Conservation (phyloP, 2,113 vertebrate species). For the Alosa alosa region DNA sequence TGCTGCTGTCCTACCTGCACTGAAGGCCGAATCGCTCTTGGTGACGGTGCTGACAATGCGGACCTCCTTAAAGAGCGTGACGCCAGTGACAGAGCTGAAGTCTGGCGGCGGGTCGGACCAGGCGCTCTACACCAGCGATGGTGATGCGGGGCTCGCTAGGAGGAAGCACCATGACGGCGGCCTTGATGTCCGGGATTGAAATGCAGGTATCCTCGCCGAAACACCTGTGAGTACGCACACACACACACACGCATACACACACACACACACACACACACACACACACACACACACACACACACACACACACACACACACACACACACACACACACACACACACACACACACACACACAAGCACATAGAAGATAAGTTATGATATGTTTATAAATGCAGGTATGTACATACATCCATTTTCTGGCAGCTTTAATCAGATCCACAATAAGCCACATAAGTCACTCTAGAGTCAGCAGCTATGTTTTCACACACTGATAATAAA, state of each 20-base stretch:
- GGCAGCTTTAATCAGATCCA: too few species aligned
- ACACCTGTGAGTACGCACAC: conserved; percentile 68
- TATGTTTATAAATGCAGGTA: too few species aligned
- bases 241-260: background rate
- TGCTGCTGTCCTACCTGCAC: conserved; percentile 58
- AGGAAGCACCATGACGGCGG: conserved; percentile 87
- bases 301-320: background rate
- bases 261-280: conserved; percentile 3
- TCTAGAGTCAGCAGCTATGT: too few species aligned
- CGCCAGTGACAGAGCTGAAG: conserved; percentile 77
- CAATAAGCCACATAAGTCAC: too few species aligned
- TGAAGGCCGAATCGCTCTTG: conserved; percentile 72
- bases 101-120: conserved; percentile 82
- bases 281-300: background rate
- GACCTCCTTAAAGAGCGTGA: conserved; percentile 85
- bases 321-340: background rate
- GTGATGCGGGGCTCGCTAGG: conserved; percentile 93
- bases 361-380: background rate
- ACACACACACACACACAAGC: background rate
- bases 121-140: conserved; percentile 81
- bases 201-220: conserved; percentile 94
- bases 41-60: conserved; percentile 81
- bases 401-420: too few species aligned
- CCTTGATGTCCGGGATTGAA: conserved; percentile 85
- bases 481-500: background rate